Evolutionary conservation across 92 coral and sea anemone genomes (phyloP).

Genomic region (Epizoanthus illoricatus): DNA sequence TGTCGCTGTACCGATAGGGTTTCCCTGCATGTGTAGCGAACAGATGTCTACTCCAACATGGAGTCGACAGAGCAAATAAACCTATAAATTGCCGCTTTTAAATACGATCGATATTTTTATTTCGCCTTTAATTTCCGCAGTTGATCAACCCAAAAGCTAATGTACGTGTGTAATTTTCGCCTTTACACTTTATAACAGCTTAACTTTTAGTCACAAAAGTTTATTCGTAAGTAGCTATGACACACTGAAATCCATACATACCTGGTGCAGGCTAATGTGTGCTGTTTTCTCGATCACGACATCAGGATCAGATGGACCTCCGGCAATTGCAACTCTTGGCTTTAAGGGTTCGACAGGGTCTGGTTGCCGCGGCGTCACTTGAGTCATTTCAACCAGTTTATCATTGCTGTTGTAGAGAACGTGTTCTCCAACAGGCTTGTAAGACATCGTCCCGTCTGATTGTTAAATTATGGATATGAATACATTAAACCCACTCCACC

Average conservation of each 20-base stretch:
- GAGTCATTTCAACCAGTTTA: slow-evolving; percentile 24
- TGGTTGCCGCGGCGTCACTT: slow-evolving; percentile 11
- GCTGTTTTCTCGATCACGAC: slow-evolving; percentile 38
- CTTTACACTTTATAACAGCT: too few relatives aligned
- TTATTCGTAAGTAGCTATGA: too few relatives aligned
- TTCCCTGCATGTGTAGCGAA: too few relatives aligned
- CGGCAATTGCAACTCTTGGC: background rate
- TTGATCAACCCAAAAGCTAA: too few relatives aligned
- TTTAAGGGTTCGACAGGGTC: slow-evolving; percentile 17
- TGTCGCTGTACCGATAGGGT: too few relatives aligned
- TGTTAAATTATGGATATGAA: slow-evolving; percentile 13
- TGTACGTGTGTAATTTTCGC: too few relatives aligned
- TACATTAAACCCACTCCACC: background rate
- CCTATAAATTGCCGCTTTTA: too few relatives aligned
- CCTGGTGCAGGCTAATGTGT: slow-evolving; percentile 34
- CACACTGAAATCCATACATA: background rate
- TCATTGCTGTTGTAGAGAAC: background rate
- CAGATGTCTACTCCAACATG: too few relatives aligned
- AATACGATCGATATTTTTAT: too few relatives aligned
- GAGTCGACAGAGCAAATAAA: too few relatives aligned
- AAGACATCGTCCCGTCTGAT: slow-evolving; percentile 9
- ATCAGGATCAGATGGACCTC: slow-evolving; percentile 17
- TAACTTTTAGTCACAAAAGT: too few relatives aligned
- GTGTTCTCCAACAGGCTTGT: slow-evolving; percentile 1
- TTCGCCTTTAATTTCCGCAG: too few relatives aligned